Conservation (phyloP, 1,140 invertebrate genomes). For the Piezodorus guildinii region DNA sequence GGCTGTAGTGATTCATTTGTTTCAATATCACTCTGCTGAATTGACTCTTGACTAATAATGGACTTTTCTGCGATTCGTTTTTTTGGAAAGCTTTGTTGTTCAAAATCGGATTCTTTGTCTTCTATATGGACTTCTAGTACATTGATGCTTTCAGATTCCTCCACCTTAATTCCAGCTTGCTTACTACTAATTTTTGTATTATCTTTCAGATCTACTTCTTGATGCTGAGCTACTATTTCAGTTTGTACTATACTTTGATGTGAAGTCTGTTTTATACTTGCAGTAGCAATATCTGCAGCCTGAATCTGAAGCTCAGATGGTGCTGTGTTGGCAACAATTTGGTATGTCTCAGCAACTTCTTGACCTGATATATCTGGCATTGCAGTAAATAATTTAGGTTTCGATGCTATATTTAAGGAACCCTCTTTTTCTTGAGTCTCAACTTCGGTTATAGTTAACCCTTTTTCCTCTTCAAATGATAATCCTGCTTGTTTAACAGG, state of each 20-base stretch:
- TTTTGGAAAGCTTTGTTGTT: conserved; percentile 29
- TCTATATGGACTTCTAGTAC: conserved; percentile 29
- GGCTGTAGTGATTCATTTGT: conserved; percentile 24
- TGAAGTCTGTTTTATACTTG: conserved; percentile 35
- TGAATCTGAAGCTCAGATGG: conserved; percentile 32
- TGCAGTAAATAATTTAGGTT: conserved; percentile 24
- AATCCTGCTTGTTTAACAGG: conserved; percentile 28
- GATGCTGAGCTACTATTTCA: conserved; percentile 39
- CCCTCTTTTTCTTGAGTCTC: conserved; percentile 33
- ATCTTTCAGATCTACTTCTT: conserved; percentile 38
- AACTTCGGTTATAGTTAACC: conserved; percentile 32
- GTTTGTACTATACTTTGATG: conserved; percentile 40
- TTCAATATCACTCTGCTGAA: conserved; percentile 33
- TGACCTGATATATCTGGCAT: conserved; percentile 28
- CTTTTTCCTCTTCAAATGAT: conserved; percentile 26
- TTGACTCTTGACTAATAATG: conserved; percentile 31
- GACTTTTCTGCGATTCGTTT: conserved; percentile 30
- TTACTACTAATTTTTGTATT: conserved; percentile 28
- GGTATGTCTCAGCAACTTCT: conserved; percentile 35
- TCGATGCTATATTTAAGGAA: conserved; percentile 30
- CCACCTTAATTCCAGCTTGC: conserved; percentile 31
- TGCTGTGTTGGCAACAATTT: conserved; percentile 34
- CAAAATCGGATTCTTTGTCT: conserved; percentile 34
- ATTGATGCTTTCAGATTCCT: conserved; percentile 29
- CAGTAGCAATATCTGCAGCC: conserved; percentile 30